These are phyloP conservation scores for Centropus bengalensis DNA, from an alignment of 2,113 vertebrate species.

Conservation along the genomic window DNA sequence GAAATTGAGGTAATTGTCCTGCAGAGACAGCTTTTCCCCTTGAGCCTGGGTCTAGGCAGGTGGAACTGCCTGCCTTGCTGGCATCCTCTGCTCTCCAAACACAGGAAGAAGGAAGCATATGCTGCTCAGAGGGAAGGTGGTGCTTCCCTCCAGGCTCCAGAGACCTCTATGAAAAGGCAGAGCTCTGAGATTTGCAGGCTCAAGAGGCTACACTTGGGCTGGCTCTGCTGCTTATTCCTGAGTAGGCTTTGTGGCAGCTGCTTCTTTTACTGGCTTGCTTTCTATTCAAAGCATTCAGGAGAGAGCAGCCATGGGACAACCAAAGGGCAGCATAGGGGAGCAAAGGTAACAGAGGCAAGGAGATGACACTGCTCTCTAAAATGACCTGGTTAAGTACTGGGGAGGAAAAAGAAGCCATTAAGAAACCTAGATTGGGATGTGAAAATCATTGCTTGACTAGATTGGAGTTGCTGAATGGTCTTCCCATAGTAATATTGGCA, in stretches of 20 bases:
- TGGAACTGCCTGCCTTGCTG: not conserved
- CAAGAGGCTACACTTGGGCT: not conserved
- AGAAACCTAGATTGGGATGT: not conserved
- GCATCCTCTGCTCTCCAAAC: not conserved
- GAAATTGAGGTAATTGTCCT: not conserved
- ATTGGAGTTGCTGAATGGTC: not conserved
- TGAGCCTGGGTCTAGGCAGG: not conserved
- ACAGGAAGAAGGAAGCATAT: not conserved
- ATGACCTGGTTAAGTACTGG: not conserved
- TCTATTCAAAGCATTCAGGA: not conserved
- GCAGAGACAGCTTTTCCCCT: not conserved
- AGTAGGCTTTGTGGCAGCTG: not conserved
- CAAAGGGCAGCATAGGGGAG: not conserved
- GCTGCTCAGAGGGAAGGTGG: not conserved
- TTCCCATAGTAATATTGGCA: not conserved
- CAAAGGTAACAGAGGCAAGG: not conserved
- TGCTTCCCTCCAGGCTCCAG: not conserved
- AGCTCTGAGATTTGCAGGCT: not conserved
- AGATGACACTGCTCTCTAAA: not conserved
- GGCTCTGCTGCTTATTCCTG: not conserved
- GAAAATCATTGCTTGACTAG: not conserved
- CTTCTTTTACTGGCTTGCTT: not conserved
- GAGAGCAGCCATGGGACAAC: not conserved
- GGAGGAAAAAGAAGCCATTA: too few relatives aligned
- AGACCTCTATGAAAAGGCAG: not conserved